Evolutionary conservation across 2,888 invertebrate genomes (phyloP), one percentile per base, ranked within the genome.

Genomic region (Amphimallon solstitiale): DNA sequence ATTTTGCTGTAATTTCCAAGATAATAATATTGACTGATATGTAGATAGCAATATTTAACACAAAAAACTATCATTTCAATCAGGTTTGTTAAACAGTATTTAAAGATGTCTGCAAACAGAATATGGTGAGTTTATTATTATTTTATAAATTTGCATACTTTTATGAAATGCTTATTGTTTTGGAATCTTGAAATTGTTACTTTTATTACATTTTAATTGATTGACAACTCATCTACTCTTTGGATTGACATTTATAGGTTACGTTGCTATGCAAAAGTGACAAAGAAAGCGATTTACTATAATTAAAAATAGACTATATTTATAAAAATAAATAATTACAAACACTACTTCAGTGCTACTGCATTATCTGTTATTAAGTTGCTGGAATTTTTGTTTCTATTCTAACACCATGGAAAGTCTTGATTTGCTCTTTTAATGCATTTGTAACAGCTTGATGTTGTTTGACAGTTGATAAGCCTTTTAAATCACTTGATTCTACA

Each of bases 331-430:
- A 34, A 19, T 23, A 35, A 19, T 19, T 7, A 34, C 6, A 46
- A 23, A 12, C 7, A 7, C 19, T 21, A 38, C 1, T 37, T 1
- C 17, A 37, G 9, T 35, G 12, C 7, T 9, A 9, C 10, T 35
- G 35, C n/a, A 38, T 37, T 34, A 61, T 51, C 23, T 15, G 29
- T 51, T 49, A 14, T 60, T 23, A 66, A 52, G 10, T 54, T 38
- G 35, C 34, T 15, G 68, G 68, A 15, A 67, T 82, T 65, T 86
- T 85, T 0, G 94, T 94, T 71, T 89, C 87, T 74, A 94, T 92
- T 70, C 92, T 86, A 60, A 94, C 84, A 6, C 94, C 94, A 79
- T 94, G 94, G 90, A 94, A 93, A 75, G 89, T 87, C 74, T 90
- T 90, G 69, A 94, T 93, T 82, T 94, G 90, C 72, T 87, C 86